Base-by-base conservation (phyloP, 2,797 vertebrate species). In the Chaetophractus vellerosus region DNA sequence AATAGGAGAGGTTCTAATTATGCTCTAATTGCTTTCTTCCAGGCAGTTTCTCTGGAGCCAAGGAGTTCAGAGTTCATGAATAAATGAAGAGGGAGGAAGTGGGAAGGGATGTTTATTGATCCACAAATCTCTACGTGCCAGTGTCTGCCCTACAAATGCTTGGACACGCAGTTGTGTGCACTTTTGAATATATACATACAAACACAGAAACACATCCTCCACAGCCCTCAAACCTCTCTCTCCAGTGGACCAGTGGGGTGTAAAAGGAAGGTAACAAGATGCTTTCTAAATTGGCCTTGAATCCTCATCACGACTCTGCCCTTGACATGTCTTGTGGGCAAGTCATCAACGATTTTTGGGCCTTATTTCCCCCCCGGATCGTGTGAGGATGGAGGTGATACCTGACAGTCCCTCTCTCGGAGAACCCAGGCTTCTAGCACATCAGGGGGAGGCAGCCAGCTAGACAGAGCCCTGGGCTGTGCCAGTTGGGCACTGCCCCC, bases 21-120 rank as follows among this genome's bases (percentile, higher is more conserved):
- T 76, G 93, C 64, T 86, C 93, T 97, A 97, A 98, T 97, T 98
- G 97, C 95, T 96, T 97, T 95, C 96, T 96, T 95, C 94, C 92
- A 91, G 85, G 93, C 96, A 91, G 96, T 96, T 96, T 96, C 96
- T 96, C 89, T 86, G 94, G 96, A 96, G 93, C 94, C 97, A 14
- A 94, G 95, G 96, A 97, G 96, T 96, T 96, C 94, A 28, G 90
- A 94, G 96, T 81, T 92, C 85, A 97, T 21, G 59, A 88, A 95
- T 80, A 91, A 97, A 96, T 16, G 93, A 90, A 96, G 68, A 88
- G 0, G 0, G 36, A 97, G 96, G 95, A 96, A 92, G 50, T 18
- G 0, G 6, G 97, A 85, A 2, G 50, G 88, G 95, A 66, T 66
- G 89, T 41, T 95, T 96, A 82, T 94, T 45, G 89, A 97, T 94